A percentile compares a stretch with the other conserved stretches of the same genome.
Conservation (phyloP, 92 coral and sea anemone genomes). For the Umimayanthus chanpuru region DNA sequence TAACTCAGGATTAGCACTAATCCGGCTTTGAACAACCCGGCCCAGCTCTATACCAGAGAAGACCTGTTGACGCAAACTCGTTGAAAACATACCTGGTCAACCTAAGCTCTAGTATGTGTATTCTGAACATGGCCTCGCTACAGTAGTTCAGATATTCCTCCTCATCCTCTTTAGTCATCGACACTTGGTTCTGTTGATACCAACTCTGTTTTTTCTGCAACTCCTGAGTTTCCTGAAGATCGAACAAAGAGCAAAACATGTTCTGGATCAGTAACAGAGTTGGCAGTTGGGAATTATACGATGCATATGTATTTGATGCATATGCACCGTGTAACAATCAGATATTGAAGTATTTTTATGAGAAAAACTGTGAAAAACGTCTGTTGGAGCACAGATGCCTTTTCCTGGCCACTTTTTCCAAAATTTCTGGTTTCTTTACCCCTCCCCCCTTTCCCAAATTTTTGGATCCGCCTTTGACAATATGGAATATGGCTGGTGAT, state of each 20-base stretch:
- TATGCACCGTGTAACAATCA: too few relatives aligned
- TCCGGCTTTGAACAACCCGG: too few relatives aligned
- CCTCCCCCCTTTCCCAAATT: too few relatives aligned
- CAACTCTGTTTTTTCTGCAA: conserved; percentile 96
- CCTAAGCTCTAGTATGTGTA: conserved; percentile 95
- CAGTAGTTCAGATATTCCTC: conserved; percentile 96
- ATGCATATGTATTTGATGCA: too few relatives aligned
- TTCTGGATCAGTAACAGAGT: neutral
- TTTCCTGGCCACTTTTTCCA: too few relatives aligned
- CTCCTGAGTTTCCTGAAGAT: conserved; percentile 93
- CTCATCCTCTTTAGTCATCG: conserved; percentile 99
- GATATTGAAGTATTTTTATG: too few relatives aligned
- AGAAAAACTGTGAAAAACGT: too few relatives aligned
- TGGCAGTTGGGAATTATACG: neutral
- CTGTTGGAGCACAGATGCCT: too few relatives aligned
- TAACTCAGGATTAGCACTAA: too few relatives aligned
- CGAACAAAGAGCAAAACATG: neutral
- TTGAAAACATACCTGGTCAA: conserved; percentile 73
- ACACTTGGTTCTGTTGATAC: conserved; percentile 98
- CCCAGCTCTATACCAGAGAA: neutral
- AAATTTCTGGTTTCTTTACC: too few relatives aligned
- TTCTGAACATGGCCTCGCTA: conserved; percentile 99
- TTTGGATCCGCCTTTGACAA: too few relatives aligned
- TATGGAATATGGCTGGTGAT: too few relatives aligned
- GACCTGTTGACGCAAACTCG: neutral